These are phyloP conservation scores for Procambarus virginalis DNA, from an alignment of 1,140 invertebrate species.

Conservation along the genomic window DNA sequence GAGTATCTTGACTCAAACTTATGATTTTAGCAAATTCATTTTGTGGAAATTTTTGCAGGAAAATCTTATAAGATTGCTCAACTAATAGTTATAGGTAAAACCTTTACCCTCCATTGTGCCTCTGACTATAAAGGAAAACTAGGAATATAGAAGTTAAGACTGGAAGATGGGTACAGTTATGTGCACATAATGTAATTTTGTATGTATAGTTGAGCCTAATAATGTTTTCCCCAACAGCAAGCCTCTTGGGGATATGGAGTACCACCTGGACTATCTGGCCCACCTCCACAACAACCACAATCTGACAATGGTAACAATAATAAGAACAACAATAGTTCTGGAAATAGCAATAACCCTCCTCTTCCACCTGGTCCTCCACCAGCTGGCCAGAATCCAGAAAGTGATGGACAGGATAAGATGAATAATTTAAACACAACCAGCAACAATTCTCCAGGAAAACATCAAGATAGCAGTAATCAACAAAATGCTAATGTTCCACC, in stretches of 20 bases:
- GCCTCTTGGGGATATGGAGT: slow-evolving; percentile 26
- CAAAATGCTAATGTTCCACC: not conserved
- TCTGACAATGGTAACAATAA: slow-evolving; percentile 17
- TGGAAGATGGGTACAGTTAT: too few species aligned
- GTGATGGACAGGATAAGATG: slow-evolving; percentile 1
- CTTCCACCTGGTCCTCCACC: slow-evolving; percentile 37
- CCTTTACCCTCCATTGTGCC: too few species aligned
- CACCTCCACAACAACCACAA: not conserved
- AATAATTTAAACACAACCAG: not conserved
- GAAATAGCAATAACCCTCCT: slow-evolving; percentile 22
- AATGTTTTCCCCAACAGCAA: not conserved
- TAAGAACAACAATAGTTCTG: slow-evolving; percentile 8
- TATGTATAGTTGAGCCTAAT: not conserved
- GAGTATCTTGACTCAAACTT: too few species aligned
- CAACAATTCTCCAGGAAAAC: not conserved
- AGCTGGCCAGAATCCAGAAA: slow-evolving; percentile 3
- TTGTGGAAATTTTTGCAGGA: too few species aligned
- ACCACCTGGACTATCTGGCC: slow-evolving; percentile 31
- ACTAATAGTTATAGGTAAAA: too few species aligned
- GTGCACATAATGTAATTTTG: not conserved
- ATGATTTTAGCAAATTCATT: too few species aligned
- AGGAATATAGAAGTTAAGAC: too few species aligned
- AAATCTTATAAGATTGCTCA: too few species aligned
- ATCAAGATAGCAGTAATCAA: not conserved
- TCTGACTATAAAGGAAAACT: too few species aligned